Evolutionary conservation across 2,113 vertebrate species (phyloP).

Genomic region (Calypte anna): DNA sequence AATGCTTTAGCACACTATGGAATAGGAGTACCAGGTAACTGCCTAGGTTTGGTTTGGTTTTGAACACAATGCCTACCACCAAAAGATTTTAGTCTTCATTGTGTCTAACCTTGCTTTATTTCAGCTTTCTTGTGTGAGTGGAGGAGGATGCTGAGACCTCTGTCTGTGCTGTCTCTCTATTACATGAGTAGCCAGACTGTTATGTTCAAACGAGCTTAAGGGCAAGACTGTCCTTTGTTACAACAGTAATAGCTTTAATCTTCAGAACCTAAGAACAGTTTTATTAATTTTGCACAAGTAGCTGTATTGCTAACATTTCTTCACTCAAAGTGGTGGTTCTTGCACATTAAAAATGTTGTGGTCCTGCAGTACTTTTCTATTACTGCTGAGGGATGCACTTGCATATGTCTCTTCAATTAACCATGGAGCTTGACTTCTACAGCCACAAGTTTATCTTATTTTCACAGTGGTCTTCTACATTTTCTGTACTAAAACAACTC

Average conservation of each 20-base stretch:
- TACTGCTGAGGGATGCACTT: background rate
- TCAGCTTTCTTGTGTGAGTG: background rate
- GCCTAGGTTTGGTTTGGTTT: background rate
- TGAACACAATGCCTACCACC: background rate
- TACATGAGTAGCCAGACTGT: fast-evolving
- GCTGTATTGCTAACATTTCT: background rate
- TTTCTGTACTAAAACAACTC: background rate
- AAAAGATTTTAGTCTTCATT: background rate
- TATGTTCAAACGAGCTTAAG: background rate
- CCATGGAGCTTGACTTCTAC: background rate
- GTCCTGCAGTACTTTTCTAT: background rate
- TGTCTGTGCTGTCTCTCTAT: background rate
- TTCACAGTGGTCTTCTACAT: background rate
- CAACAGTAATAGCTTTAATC: background rate
- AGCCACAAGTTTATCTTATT: background rate
- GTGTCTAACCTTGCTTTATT: background rate
- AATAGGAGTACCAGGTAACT: too few species aligned
- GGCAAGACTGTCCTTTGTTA: background rate
- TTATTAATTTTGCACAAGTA: background rate
- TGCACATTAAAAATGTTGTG: background rate
- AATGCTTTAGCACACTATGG: fast-evolving
- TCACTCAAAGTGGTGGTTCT: background rate
- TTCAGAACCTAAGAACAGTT: background rate
- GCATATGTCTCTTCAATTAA: background rate
- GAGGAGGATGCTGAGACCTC: background rate